These are phyloP conservation scores for Tenebrosternarchus preto DNA, from an alignment of 2,113 vertebrate genomes.

Conservation along the genomic window DNA sequence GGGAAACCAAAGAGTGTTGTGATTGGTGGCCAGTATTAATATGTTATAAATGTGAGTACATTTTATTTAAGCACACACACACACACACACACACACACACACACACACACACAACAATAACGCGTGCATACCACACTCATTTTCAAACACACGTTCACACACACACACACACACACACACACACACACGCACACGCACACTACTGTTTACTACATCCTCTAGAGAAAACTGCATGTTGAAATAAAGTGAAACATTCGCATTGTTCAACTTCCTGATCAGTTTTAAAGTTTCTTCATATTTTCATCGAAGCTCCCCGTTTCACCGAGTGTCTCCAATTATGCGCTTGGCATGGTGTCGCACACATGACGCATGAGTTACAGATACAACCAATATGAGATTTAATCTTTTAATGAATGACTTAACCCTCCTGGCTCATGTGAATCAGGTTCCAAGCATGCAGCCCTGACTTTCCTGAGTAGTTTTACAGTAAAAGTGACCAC, in stretches of 20 bases:
- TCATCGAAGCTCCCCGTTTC: neutral
- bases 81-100: neutral
- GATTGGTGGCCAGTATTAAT: too few relatives aligned
- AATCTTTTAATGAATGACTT: slow-evolving; percentile 52
- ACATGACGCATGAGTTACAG: slow-evolving; percentile 35
- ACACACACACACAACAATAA: slow-evolving; percentile 30
- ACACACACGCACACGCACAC: neutral
- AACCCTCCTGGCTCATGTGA: slow-evolving; percentile 23
- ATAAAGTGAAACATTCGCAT: neutral
- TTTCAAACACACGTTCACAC: neutral
- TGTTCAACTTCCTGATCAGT: neutral
- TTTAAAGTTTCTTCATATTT: neutral
- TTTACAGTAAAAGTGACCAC: slow-evolving; percentile 50
- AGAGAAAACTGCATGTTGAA: neutral
- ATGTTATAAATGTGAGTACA: too few relatives aligned
- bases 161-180: slow-evolving; percentile 1
- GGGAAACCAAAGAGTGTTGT: too few relatives aligned
- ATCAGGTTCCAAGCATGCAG: slow-evolving; percentile 36
- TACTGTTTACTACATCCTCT: slow-evolving; percentile 1
- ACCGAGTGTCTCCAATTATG: slow-evolving; percentile 32
- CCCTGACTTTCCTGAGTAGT: slow-evolving; percentile 4
- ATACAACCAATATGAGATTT: slow-evolving; percentile 27
- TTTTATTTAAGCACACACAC: too few relatives aligned
- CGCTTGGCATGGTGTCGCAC: slow-evolving; percentile 20
- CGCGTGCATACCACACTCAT: too few relatives aligned